Evolutionary conservation across 2,888 invertebrate genomes (phyloP).

Genomic region (Folsomia candida): DNA sequence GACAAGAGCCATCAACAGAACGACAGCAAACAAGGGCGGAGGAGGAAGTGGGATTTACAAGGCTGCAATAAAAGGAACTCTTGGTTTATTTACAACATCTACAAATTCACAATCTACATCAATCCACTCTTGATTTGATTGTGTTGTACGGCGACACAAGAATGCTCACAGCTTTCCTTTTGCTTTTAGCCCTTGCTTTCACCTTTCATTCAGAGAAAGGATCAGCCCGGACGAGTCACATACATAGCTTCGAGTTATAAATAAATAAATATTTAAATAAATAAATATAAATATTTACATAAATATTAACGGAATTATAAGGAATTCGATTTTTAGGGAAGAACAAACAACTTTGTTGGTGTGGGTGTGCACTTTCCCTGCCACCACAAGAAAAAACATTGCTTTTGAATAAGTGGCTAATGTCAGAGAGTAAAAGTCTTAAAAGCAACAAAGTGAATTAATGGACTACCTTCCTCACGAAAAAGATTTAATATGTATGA

Average conservation of each 20-base stretch:
- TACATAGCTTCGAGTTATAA: neutral
- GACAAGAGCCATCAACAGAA: neutral
- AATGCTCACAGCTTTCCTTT: neutral
- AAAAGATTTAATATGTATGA: neutral
- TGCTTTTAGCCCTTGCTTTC: neutral
- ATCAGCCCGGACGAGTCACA: neutral
- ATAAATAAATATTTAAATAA: neutral
- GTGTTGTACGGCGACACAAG: neutral
- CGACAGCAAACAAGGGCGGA: slow-evolving; percentile 1
- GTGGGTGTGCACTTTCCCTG: too few relatives aligned
- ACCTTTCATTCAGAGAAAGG: neutral
- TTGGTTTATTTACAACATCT: slow-evolving; percentile 6
- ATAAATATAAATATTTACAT: too few relatives aligned
- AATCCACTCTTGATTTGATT: slow-evolving; percentile 1
- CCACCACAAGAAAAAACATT: too few relatives aligned
- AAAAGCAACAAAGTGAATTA: neutral
- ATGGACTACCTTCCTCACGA: neutral
- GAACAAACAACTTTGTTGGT: too few relatives aligned
- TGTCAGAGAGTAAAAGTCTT: neutral
- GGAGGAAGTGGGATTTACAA: slow-evolving; percentile 7
- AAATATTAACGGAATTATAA: neutral
- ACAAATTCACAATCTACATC: slow-evolving; percentile 8
- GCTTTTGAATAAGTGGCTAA: neutral
- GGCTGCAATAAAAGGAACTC: slow-evolving; percentile 4
- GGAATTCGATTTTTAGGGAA: neutral